Evolutionary conservation across 2,888 invertebrate species (phyloP), one percentile per base, ranked within the genome.

Genomic region (Melolontha melolontha): DNA sequence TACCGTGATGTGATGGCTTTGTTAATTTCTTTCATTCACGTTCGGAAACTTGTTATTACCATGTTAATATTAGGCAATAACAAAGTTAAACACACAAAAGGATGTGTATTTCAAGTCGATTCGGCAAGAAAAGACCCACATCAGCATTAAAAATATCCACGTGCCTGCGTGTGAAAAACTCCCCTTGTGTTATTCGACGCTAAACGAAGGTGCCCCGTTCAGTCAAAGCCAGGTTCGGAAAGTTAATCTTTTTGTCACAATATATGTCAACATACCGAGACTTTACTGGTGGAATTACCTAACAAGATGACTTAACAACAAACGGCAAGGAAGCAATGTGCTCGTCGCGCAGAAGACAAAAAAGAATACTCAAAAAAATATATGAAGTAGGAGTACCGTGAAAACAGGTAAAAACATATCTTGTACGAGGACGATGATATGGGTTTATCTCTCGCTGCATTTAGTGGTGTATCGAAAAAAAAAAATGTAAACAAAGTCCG

Each of bases 201-300:
- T 47, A 39, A 29, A 47, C 14, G 47, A 22, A 62, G 59, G 59
- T 62, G 59, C 47, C 59, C 34, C 59, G 42, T 29, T 29, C 59
- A 47, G 44, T 51, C 39, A 51, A 16, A 34, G 34, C 34, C 62
- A 62, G 22, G 39, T 59, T 62, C 59, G 17, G 59, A 47, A 62
- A 68, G 68, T 64, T 68, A 68, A 68, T 68, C 68, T 68, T 64
- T 67, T 68, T 68, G 68, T 68, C 68, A 68, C 68, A 68, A 57
- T 64, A 68, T 47, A 64, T 64, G 68, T 66, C 68, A 64, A 54
- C 64, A 62, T 62, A 49, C 59, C 59, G 47, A 47, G 34, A 34
- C 47, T 62, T 62, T 62, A 62, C 59, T 47, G 59, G 59, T 62
- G 47, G 59, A 62, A 62, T 62, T 62, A 62, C 59, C 59, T 62